Base-by-base conservation (phyloP, 2,797 vertebrate species). In the Smutsia gigantea region DNA sequence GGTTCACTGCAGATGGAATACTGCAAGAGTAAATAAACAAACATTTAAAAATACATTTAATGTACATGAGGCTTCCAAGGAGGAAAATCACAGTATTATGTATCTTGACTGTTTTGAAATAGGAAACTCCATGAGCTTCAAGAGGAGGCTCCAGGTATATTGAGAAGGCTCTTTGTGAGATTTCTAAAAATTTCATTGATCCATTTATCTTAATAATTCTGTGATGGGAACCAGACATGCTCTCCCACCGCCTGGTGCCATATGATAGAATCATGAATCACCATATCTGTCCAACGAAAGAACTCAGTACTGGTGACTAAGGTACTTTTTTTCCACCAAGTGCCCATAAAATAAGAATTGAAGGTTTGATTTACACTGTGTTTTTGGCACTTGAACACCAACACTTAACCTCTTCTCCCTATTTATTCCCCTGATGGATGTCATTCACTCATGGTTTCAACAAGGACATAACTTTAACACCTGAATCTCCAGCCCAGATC, bases 1-100 rank as follows among this genome's bases (percentile, higher is more conserved):
- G 99, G 99, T 81, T 99, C 99, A 6, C 99, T 99, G 97, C 99
- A 99, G 97, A 99, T 99, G 94, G 99, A 99, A 97, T 99, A 99
- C 99, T 99, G 97, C 82, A 98, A 90, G 31, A 74, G 42, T 21
- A 27, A 98, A 92, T 75, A 95, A 86, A 92, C 5, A 27, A 57
- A 95, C 9, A 55, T 39, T 42, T 39, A 66, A 61, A 79, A 87
- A 77, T 42, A 81, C 21, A 66, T 42, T 68, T 49, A 71, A 63
- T 19, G 7, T 10, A 34, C 12, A 42, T 0, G 18, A 63, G 46
- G 19, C n/a, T 72, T 84, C 27, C 29, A 53, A 46, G 74, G 31
- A 92, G 25, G 46, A 74, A 69, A 74, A 79, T 27, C n/a, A 51
- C 2, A 87, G 31, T 13, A 8, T 46, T 18, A 46, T 0, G 8